phyloP scores from a whole-genome alignment of 2,888 invertebrate genomes.

The Iphiclides podalirius region DNA sequence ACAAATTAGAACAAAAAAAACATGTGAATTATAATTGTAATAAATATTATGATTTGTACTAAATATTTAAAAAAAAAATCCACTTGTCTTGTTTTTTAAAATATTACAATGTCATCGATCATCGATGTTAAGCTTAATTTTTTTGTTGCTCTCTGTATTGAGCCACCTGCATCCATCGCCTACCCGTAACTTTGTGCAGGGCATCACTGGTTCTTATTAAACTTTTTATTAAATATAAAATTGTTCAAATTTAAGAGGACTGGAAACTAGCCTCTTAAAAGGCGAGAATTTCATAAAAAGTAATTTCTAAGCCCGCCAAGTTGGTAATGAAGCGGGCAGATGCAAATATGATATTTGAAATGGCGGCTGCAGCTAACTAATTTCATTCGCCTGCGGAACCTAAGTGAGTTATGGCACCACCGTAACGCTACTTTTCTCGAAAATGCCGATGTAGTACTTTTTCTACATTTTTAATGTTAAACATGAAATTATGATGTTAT shows the following conservation, averaged over 20 bases:
- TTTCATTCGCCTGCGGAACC: conserved; percentile 70
- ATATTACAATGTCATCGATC: too few relatives aligned
- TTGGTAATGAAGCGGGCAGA: conserved; percentile 56
- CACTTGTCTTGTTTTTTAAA: too few relatives aligned
- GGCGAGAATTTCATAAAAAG: conserved; percentile 15
- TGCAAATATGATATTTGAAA: conserved; percentile 74
- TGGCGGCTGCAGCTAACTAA: conserved; percentile 67
- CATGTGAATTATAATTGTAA: too few relatives aligned
- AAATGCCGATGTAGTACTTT: conserved; percentile 27
- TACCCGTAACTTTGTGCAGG: too few relatives aligned
- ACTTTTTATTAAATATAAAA: neutral
- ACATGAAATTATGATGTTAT: neutral
- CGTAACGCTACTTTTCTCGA: conserved; percentile 46
- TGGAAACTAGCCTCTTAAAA: too few relatives aligned
- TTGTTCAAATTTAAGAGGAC: neutral
- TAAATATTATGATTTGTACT: too few relatives aligned
- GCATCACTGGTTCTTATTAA: too few relatives aligned
- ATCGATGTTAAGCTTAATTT: too few relatives aligned
- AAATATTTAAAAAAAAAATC: too few relatives aligned
- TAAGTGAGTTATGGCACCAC: conserved; percentile 59
- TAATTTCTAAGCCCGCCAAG: conserved; percentile 28
- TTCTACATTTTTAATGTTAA: conserved; percentile 8
- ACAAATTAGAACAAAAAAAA: too few relatives aligned
- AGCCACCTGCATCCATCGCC: too few relatives aligned
- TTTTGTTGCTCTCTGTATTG: too few relatives aligned